Conservation (phyloP, 2,113 vertebrate species). For the Cyphomyrus discorhynchus region DNA sequence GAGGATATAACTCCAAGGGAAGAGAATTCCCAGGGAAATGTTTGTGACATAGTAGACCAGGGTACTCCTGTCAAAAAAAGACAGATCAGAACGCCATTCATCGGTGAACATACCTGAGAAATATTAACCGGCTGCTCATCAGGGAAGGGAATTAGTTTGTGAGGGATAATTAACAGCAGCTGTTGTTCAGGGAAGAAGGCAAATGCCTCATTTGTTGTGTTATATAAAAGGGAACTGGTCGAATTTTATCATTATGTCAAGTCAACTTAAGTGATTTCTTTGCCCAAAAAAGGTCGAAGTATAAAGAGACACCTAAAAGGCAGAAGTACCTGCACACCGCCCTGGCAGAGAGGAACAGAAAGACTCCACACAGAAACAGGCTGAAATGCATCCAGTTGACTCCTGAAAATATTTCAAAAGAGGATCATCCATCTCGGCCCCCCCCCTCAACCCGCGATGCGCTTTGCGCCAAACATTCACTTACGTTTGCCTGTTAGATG, state of each 20-base stretch:
- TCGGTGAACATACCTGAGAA: neutral
- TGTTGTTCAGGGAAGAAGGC: neutral
- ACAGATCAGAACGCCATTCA: neutral
- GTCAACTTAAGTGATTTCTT: neutral
- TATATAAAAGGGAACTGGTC: neutral
- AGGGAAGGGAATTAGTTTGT: neutral
- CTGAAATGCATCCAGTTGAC: conserved; percentile 34
- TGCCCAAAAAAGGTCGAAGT: neutral
- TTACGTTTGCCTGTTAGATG: conserved; percentile 38
- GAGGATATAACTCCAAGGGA: conserved; percentile 21
- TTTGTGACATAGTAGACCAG: conserved; percentile 37
- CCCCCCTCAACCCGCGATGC: no score
- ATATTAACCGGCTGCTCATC: neutral
- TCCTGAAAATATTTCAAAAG: conserved; percentile 28
- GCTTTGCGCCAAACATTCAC: neutral
- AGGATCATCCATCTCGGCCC: neutral
- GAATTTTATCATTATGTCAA: neutral
- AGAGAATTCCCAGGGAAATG: conserved; percentile 28
- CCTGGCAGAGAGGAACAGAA: conserved; percentile 32
- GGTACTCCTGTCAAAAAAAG: conserved; percentile 31
- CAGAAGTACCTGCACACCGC: conserved; percentile 36
- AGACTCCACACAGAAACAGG: conserved; percentile 34
- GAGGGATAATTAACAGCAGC: neutral
- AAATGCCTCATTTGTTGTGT: neutral
- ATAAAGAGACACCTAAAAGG: neutral